Evolutionary conservation across 2,888 invertebrate genomes (phyloP).

Genomic region (Matsumyia berberina): DNA sequence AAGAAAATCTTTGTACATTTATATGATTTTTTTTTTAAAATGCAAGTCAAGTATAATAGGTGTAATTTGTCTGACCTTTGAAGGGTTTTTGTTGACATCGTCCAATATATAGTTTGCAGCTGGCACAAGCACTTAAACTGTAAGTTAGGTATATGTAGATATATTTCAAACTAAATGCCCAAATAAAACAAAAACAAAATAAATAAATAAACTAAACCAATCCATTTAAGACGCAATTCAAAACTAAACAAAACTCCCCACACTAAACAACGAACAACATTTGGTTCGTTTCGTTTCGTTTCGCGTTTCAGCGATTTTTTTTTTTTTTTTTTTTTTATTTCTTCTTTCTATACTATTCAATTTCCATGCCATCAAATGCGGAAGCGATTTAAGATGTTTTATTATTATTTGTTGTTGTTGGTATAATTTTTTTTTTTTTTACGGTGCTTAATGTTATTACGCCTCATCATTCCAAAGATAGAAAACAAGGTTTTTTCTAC

Average conservation of each 20-base stretch:
- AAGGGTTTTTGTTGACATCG: not conserved
- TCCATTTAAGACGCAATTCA: constrained; percentile 72
- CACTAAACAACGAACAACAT: constrained; percentile 65
- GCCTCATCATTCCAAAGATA: constrained; percentile 74
- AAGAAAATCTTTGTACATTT: not conserved
- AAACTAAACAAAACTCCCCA: constrained; percentile 71
- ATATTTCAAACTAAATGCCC: not conserved
- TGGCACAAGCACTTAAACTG: constrained; percentile 2
- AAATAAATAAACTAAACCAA: constrained; percentile 65
- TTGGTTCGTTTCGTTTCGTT: constrained; percentile 54
- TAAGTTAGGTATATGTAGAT: no score
- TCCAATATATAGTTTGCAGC: not conserved
- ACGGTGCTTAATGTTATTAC: constrained; percentile 64
- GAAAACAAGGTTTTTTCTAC: constrained; percentile 67
- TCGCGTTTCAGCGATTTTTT: constrained; percentile 46
- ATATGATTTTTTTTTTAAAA: not conserved
- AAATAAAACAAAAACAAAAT: constrained; percentile 20
- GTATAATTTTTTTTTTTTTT: constrained; percentile 31
- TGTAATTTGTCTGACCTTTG: constrained; percentile 36
- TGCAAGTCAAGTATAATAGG: not conserved
- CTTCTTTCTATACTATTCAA: constrained; percentile 57
- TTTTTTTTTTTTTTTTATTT: constrained; percentile 26
- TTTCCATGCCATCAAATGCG: constrained; percentile 75
- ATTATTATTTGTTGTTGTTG: constrained; percentile 63
- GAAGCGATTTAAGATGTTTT: constrained; percentile 76